Evolutionary conservation across 2,888 invertebrate species (phyloP).

Genomic region (Hypercompe scribonia): DNA sequence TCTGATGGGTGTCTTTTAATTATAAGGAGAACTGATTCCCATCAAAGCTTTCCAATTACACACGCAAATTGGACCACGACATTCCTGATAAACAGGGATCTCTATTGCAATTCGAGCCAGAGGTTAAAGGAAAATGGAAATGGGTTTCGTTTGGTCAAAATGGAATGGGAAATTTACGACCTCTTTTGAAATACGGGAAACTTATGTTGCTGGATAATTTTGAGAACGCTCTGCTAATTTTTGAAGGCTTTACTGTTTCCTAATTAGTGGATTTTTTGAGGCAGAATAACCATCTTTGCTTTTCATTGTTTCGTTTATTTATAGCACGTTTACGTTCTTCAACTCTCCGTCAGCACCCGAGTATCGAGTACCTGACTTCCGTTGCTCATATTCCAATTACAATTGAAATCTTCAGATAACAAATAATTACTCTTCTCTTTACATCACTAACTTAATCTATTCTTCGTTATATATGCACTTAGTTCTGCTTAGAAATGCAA

Average conservation of each 20-base stretch:
- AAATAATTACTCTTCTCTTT: no score
- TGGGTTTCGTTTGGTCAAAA: conserved; percentile 22
- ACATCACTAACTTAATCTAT: no score
- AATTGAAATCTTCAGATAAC: no score
- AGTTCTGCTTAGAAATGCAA: no score
- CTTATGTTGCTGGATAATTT: conserved; percentile 10
- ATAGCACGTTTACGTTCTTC: not conserved
- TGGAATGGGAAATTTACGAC: conserved; percentile 19
- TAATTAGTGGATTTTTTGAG: conserved; percentile 12
- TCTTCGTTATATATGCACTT: no score
- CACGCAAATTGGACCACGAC: conserved; percentile 64
- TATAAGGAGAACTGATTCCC: conserved; percentile 67
- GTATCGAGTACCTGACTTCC: no score
- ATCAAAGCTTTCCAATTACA: conserved; percentile 64
- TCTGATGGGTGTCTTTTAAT: conserved; percentile 59
- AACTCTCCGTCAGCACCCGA: no score
- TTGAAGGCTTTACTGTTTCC: not conserved
- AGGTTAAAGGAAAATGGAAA: conserved; percentile 20
- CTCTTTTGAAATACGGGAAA: conserved; percentile 12
- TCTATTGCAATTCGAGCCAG: conserved; percentile 24
- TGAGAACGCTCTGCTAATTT: not conserved
- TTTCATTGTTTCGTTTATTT: not conserved
- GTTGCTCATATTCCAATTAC: no score
- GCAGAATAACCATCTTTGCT: not conserved
- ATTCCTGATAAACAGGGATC: conserved; percentile 25